Evolutionary conservation across 2,888 invertebrate species (phyloP), one percentile per base, ranked within the genome.

Genomic region (Trichacis sp.): DNA sequence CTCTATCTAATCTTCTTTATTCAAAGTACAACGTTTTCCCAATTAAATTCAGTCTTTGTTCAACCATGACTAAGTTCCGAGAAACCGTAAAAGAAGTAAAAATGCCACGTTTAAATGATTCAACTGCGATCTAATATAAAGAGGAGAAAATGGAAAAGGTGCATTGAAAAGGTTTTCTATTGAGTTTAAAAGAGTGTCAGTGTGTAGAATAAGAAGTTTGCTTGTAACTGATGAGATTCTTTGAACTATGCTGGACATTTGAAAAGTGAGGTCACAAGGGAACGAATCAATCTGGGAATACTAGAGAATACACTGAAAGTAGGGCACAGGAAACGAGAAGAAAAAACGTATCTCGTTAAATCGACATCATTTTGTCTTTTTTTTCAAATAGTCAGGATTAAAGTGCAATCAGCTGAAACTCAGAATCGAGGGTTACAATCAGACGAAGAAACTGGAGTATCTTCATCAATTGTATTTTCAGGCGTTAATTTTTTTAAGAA

Each of bases 371-470:
- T 46, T 46, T 46, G 46, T 46, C 24, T 46, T 8, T 46, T 18
- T 46, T 45, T 12, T 12, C 47, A 30, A 61, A 38, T 17, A 24
- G 30, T 24, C 1, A 8, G 38, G 33, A 40, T 45, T 49, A 36
- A 50, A 51, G 45, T 29, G 46, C 47, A 49, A 53, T 52, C 38
- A 15, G 33, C 15, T 29, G 46, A 53, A 65, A 61, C 61, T 54
- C 47, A 14, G 9, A 33, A 53, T 47, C 33, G 43, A 11, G 43
- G n/a, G 18, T n/a, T 46, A 50, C 49, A 52, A 48, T 48, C 47
- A 42, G 40, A 15, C 29, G 14, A 42, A 14, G 14, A 40, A 14
- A 15, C 14, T 8, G 6, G 15, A 40, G 14, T 15, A 40, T 19
- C 43, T 19, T 43, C 19, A 11, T 11, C 19, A 19, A 19, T 43